Base-by-base conservation (phyloP, 2,797 vertebrate species). In the Crenuchus spilurus region DNA sequence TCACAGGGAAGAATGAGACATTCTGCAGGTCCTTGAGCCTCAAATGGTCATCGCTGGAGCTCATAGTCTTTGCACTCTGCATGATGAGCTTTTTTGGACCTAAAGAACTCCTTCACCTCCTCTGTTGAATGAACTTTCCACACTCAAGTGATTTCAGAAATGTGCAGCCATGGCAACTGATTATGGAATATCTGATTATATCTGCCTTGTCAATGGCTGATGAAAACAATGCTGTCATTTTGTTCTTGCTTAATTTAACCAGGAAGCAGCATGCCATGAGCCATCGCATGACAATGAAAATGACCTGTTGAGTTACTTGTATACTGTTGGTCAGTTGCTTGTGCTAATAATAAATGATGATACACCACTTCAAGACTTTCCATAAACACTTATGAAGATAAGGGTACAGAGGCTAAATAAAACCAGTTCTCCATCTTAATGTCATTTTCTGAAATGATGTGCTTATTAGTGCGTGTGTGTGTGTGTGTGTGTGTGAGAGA, bases 1-100 rank as follows among this genome's bases (percentile, higher is more conserved):
- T 80, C 77, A 84, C 82, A 78, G 75, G 63, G 77, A 84, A 80
- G 76, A 82, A 83, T 84, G 77, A 78, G 79, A 80, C 26, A 10
- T 30, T 67, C 28, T 24, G 22, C 13, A n/a, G 42, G 39, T 58
- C 24, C 26, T 39, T 14, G 10, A 22, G 39, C 16, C 42, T 54
- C 51, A 20, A 18, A 30, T 44, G 31, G 24, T 46, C 35, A 28
- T 33, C 30, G 16, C 10, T 44, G 10, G 8, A 13, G 20, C 10
- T 20, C 39, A 22, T 10, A n/a, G n/a, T 54, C 16, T 20, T 31
- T 69, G 37, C 33, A 26, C 13, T n/a, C 9, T 1, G 22, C 35
- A 51, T 24, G 9, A 20, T 10, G 8, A 20, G 18, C 18, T 7
- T 49, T n/a, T 22, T n/a, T 22, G 18, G 20, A 24, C 24, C 26